A percentile compares a stretch with the other conserved stretches of the same genome.
phyloP scores from a whole-genome alignment of 2,888 invertebrate genomes.

The Gibbula magus region DNA sequence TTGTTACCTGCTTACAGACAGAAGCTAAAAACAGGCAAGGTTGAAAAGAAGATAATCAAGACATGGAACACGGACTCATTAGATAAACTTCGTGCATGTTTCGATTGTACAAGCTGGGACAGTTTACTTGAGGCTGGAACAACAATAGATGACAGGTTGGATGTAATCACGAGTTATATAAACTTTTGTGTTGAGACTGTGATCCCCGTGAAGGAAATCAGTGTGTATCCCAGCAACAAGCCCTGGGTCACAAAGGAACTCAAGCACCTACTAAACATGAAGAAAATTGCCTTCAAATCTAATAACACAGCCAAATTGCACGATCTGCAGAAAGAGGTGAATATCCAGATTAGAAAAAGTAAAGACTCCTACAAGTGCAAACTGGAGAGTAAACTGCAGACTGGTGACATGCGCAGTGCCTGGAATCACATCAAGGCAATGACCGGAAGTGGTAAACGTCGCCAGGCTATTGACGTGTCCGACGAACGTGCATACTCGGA shows the following conservation, averaged over 20 bases:
- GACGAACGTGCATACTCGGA: not conserved
- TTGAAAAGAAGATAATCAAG: not conserved
- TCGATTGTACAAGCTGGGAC: slow-evolving; percentile 2
- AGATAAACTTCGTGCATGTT: not conserved
- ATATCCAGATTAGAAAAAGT: too few species aligned
- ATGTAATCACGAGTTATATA: not conserved
- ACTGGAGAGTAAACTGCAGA: too few species aligned
- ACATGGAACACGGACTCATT: not conserved
- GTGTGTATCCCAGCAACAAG: not conserved
- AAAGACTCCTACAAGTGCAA: too few species aligned
- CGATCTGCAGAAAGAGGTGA: too few species aligned
- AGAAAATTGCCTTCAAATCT: too few species aligned
- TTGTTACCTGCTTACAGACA: not conserved
- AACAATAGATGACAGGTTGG: not conserved
- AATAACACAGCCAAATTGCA: too few species aligned
- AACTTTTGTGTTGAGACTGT: not conserved
- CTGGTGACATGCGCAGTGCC: too few species aligned
- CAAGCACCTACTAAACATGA: too few species aligned
- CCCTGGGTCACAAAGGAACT: not conserved
- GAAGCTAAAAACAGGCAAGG: not conserved
- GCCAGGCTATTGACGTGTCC: not conserved
- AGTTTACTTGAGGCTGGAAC: not conserved
- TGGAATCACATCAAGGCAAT: not conserved
- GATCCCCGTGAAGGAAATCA: not conserved
- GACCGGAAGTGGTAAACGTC: not conserved